These are phyloP conservation scores for Actinernus sp. DNA, from an alignment of 92 coral and sea anemone genomes.

Conservation along the genomic window DNA sequence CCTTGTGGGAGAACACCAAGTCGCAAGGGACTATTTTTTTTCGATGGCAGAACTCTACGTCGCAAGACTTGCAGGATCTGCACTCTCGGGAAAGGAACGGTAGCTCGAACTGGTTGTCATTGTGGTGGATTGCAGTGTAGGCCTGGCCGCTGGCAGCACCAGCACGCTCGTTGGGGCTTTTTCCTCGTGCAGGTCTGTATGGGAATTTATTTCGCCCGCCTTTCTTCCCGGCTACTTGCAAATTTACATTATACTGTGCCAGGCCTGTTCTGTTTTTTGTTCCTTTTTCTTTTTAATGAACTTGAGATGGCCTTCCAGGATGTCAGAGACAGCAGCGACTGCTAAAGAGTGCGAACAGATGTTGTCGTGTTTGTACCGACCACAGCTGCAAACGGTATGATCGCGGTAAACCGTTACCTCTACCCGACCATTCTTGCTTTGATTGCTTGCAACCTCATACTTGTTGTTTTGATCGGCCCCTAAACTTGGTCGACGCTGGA, in stretches of 20 bases:
- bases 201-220: constrained; percentile 46
- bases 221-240: constrained; percentile 38
- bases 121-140: constrained; percentile 38
- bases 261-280: constrained; percentile 18
- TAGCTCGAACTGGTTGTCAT: constrained; percentile 28
- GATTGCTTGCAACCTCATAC: constrained; percentile 1
- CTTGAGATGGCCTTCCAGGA: neutral
- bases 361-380: constrained; percentile 6
- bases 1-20: constrained; percentile 35
- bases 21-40: constrained; percentile 38
- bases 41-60: constrained; percentile 39
- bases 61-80: constrained; percentile 50
- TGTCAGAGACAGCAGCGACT: neutral
- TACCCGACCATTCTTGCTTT: constrained; percentile 1
- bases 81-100: constrained; percentile 36
- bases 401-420: constrained; percentile 6
- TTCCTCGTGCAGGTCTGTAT: constrained; percentile 8
- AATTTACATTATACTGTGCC: constrained; percentile 37
- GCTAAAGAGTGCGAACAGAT: constrained; percentile 4
- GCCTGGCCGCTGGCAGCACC: neutral
- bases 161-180: neutral
- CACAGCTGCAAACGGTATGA: constrained; percentile 12
- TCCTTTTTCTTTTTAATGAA: constrained; percentile 8
- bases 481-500: neutral
- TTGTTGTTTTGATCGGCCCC: neutral